These are phyloP conservation scores for Ardeotis arabs DNA, from an alignment of 2,113 vertebrate genomes.

Conservation along the genomic window DNA sequence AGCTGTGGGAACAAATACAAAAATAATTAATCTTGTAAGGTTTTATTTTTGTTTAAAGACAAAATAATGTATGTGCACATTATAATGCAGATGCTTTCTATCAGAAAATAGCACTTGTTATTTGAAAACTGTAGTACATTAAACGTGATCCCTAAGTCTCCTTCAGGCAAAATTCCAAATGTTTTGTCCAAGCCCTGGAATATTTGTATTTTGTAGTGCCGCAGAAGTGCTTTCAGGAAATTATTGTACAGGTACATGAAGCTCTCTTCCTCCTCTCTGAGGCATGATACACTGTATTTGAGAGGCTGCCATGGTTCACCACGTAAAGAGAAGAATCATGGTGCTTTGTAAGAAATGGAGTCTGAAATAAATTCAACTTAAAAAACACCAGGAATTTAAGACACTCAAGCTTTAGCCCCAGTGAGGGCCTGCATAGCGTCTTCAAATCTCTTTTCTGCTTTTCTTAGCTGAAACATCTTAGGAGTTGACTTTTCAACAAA, in stretches of 20 bases:
- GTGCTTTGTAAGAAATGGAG: neutral
- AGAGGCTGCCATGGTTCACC: neutral
- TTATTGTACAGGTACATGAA: neutral
- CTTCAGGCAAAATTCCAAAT: conserved; percentile 9
- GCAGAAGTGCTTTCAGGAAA: neutral
- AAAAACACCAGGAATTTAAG: neutral
- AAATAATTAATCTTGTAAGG: neutral
- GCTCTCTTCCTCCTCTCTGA: neutral
- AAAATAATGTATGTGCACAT: neutral
- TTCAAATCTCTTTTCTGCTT: neutral
- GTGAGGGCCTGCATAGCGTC: neutral
- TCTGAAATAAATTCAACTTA: neutral
- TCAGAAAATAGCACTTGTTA: neutral
- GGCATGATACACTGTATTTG: neutral
- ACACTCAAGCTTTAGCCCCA: neutral
- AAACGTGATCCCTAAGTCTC: neutral
- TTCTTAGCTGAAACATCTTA: neutral
- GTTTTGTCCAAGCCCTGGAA: neutral
- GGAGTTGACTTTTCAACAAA: neutral
- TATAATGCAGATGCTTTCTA: neutral
- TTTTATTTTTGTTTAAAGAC: neutral
- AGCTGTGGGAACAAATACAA: neutral
- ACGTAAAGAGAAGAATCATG: neutral
- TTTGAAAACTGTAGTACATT: neutral
- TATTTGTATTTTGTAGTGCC: neutral